Percentiles rank a stretch among this genome's conserved stretches.
Evolutionary conservation across 2,113 vertebrate species (phyloP).

Genomic region (Columbina picui): DNA sequence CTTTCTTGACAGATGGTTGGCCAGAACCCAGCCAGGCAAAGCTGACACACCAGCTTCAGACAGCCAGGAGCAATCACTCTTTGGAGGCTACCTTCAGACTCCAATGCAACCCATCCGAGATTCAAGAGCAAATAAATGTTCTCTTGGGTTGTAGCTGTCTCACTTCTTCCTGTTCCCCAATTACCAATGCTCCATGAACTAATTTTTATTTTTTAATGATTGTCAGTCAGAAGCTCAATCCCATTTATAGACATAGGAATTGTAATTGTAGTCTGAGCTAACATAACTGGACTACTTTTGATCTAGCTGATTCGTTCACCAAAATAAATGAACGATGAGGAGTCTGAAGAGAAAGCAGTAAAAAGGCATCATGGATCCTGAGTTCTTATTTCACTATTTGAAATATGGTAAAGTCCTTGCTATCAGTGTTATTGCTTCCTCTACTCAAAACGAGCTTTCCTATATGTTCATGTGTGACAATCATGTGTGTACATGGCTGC

Average conservation of each 20-base stretch:
- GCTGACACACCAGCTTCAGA: conserved; percentile 27
- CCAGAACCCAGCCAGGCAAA: not conserved
- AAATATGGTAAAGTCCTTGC: not conserved
- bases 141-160: not conserved
- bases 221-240: not conserved
- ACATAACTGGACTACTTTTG: not conserved
- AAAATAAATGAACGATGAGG: not conserved
- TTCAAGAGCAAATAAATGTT: not conserved
- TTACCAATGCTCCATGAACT: not conserved
- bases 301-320: not conserved
- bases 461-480: not conserved
- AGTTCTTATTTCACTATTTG: not conserved
- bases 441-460: not conserved
- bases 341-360: not conserved
- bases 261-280: not conserved
- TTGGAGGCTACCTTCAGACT: not conserved
- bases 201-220: not conserved
- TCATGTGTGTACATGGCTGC: not conserved
- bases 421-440: not conserved
- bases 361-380: accelerated
- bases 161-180: not conserved
- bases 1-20: conserved; percentile 54
- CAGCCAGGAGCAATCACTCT: conserved; percentile 16
- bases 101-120: not conserved
- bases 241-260: not conserved